phyloP scores from a whole-genome alignment of 2,113 vertebrate genomes.

The Nettapus auritus region DNA sequence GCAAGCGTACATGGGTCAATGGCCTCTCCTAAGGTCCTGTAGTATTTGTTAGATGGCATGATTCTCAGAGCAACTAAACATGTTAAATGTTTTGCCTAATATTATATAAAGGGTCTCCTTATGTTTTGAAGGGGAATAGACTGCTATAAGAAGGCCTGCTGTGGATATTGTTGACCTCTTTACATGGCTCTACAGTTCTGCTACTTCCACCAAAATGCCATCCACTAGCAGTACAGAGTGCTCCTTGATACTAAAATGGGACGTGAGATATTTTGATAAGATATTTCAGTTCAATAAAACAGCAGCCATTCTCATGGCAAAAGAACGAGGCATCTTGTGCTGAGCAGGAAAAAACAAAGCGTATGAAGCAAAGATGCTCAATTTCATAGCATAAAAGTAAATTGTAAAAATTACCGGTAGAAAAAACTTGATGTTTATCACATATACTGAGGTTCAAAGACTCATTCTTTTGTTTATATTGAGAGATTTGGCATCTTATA shows the following conservation, averaged over 20 bases:
- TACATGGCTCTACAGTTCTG: neutral
- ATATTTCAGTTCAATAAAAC: neutral
- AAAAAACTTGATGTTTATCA: constrained; percentile 1
- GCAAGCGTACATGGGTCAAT: rapidly evolving
- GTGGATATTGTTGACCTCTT: neutral
- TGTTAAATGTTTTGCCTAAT: neutral
- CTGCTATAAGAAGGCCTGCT: neutral
- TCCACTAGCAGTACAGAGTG: neutral
- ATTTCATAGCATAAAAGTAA: neutral
- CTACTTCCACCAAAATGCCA: neutral
- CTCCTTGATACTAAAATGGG: neutral
- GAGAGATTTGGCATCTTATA: constrained; percentile 39
- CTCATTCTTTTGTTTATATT: neutral
- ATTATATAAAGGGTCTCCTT: neutral
- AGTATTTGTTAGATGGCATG: neutral
- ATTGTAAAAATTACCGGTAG: neutral
- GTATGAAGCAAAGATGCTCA: neutral
- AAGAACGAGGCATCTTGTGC: neutral
- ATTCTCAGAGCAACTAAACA: neutral
- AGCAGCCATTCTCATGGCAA: neutral
- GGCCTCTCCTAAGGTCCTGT: neutral
- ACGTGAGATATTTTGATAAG: neutral
- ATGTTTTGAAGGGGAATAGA: neutral
- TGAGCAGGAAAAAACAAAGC: neutral
- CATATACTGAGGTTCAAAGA: neutral